These are phyloP conservation scores for Lordiphosa andalusiaca DNA, from an alignment of 2,888 invertebrate species.

Conservation along the genomic window DNA sequence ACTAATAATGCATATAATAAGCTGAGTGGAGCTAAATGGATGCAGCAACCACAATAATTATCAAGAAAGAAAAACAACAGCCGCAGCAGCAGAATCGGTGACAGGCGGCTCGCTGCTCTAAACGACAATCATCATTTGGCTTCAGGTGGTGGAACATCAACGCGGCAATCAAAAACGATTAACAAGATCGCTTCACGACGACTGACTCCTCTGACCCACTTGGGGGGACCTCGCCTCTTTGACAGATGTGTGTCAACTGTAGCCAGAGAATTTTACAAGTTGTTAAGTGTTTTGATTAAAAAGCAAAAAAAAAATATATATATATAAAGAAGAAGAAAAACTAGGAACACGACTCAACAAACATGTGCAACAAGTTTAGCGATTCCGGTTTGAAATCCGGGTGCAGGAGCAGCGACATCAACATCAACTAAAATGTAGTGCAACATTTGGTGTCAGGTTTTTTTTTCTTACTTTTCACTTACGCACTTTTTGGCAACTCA, in stretches of 20 bases:
- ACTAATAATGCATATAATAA: constrained; percentile 53
- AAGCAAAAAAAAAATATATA: constrained; percentile 38
- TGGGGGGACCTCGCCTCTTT: constrained; percentile 36
- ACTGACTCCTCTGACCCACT: constrained; percentile 59
- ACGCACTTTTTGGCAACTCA: constrained; percentile 30
- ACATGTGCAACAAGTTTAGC: constrained; percentile 68
- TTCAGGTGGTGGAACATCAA: constrained; percentile 59
- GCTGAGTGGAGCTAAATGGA: constrained; percentile 34
- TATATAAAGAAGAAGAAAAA: constrained; percentile 3
- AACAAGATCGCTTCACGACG: constrained; percentile 59
- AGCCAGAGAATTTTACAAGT: constrained; percentile 68
- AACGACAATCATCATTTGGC: constrained; percentile 57
- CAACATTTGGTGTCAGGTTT: constrained; percentile 57
- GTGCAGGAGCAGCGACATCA: constrained; percentile 47
- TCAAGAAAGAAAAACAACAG: constrained; percentile 24
- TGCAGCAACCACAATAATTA: constrained; percentile 37
- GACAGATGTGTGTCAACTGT: constrained; percentile 73
- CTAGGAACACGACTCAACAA: constrained; percentile 25
- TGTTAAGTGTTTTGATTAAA: constrained; percentile 70
- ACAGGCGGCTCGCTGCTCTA: constrained; percentile 36
- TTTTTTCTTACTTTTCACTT: constrained; percentile 39
- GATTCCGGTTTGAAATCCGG: constrained; percentile 69
- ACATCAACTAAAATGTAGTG: constrained; percentile 54
- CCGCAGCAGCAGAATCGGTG: constrained; percentile 18
- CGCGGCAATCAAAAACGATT: constrained; percentile 69